phyloP scores from a whole-genome alignment of 2,113 vertebrate species.

The Philantomba maxwellii region DNA sequence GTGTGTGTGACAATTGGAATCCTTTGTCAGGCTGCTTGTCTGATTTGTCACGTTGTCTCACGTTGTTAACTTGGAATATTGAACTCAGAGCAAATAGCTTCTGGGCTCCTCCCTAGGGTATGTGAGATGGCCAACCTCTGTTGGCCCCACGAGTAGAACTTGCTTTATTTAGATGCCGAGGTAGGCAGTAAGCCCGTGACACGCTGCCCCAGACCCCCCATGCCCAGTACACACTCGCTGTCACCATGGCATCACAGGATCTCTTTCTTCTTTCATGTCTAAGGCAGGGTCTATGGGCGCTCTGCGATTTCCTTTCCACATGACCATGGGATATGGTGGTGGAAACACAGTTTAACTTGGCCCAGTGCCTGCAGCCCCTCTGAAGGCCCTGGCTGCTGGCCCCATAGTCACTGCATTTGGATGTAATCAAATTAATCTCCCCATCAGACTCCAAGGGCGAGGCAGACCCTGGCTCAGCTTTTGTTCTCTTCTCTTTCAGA shows the following conservation, averaged over 20 bases:
- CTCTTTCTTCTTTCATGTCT: background rate
- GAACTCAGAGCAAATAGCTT: background rate
- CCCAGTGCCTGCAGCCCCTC: background rate
- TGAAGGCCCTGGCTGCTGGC: background rate
- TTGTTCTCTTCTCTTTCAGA: conserved; percentile 74
- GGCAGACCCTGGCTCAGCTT: background rate
- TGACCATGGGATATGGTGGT: fast-evolving
- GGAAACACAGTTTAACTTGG: background rate
- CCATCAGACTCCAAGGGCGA: background rate
- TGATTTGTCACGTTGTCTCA: background rate
- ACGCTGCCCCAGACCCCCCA: background rate
- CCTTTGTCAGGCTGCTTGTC: background rate
- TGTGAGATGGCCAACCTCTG: background rate
- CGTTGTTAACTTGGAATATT: background rate
- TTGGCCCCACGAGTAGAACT: background rate
- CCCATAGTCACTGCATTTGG: background rate
- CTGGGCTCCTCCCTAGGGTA: background rate
- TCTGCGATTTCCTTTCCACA: background rate
- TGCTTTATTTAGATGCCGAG: background rate
- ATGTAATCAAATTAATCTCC: background rate
- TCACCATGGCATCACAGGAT: background rate
- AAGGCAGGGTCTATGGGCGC: background rate
- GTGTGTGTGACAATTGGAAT: background rate
- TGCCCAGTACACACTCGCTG: fast-evolving
- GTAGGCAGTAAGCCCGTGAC: background rate